phyloP scores from a whole-genome alignment of 2,113 vertebrate species.

The Donacobius atricapilla region DNA sequence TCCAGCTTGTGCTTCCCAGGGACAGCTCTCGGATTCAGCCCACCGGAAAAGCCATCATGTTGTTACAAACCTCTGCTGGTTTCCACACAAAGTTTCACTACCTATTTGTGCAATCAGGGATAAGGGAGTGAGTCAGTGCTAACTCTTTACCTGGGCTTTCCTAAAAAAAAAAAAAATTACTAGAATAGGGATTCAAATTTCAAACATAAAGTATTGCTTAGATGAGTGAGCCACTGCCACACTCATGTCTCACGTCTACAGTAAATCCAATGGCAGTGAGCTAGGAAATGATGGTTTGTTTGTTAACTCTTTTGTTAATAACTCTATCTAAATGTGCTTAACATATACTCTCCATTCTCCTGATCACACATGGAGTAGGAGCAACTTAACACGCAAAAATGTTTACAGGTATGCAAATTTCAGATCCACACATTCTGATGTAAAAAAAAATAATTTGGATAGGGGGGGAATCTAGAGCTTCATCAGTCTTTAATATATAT shows the following conservation, averaged over 20 bases:
- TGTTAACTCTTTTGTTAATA: neutral
- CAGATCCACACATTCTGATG: neutral
- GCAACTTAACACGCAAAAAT: neutral
- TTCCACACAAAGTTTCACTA: neutral
- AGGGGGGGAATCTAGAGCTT: neutral
- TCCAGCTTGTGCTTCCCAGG: accelerated
- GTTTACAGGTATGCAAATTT: neutral
- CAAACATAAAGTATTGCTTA: neutral
- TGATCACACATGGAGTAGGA: neutral
- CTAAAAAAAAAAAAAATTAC: neutral
- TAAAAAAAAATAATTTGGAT: neutral
- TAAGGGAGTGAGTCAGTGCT: neutral
- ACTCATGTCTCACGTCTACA: neutral
- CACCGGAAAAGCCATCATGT: neutral
- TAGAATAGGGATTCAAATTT: neutral
- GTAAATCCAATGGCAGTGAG: neutral
- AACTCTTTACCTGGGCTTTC: neutral
- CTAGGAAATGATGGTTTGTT: neutral
- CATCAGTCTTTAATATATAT: neutral
- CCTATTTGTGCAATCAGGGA: neutral
- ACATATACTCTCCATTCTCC: neutral
- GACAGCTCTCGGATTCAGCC: neutral
- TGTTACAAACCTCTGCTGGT: neutral
- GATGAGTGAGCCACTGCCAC: too few relatives aligned
- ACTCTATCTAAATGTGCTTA: neutral